phyloP scores from a whole-genome alignment of 2,113 vertebrate species.

The Hemicordylus capensis region DNA sequence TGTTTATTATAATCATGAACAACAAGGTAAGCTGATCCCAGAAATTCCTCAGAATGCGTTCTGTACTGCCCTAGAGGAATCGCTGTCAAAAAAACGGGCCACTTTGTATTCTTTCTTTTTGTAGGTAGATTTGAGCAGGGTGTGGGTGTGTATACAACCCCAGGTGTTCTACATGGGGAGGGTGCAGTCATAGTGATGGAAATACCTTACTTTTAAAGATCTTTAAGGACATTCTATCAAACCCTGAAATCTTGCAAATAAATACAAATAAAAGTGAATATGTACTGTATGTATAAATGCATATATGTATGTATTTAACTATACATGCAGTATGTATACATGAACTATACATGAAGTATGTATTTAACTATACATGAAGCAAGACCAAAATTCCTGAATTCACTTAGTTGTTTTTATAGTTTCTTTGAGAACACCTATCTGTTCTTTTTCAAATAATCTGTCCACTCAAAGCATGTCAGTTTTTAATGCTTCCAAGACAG shows the following conservation, averaged over 20 bases:
- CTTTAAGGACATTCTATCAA: background rate
- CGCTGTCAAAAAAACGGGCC: conserved; percentile 51
- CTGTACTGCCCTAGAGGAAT: conserved; percentile 45
- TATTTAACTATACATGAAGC: conserved; percentile 4
- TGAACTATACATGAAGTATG: background rate
- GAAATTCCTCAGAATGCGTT: conserved; percentile 50
- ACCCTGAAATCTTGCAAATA: conserved; percentile 45
- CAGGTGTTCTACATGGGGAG: conserved; percentile 56
- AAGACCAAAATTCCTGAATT: conserved; percentile 15
- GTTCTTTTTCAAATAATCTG: background rate
- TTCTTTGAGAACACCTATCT: background rate
- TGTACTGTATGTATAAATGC: too few species aligned
- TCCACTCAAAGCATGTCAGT: background rate
- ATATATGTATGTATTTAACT: too few species aligned
- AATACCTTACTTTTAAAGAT: conserved; percentile 55
- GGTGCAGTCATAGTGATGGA: conserved; percentile 55
- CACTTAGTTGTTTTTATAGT: fast-evolving
- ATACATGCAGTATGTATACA: background rate
- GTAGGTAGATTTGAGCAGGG: conserved; percentile 49
- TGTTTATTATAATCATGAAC: conserved; percentile 41
- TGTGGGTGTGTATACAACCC: conserved; percentile 37
- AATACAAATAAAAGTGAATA: conserved; percentile 35
- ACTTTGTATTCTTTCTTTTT: conserved; percentile 57
- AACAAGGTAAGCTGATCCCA: conserved; percentile 50
- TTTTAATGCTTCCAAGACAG: background rate